Conservation (phyloP, 2,113 vertebrate species). For the Strigops habroptila region DNA sequence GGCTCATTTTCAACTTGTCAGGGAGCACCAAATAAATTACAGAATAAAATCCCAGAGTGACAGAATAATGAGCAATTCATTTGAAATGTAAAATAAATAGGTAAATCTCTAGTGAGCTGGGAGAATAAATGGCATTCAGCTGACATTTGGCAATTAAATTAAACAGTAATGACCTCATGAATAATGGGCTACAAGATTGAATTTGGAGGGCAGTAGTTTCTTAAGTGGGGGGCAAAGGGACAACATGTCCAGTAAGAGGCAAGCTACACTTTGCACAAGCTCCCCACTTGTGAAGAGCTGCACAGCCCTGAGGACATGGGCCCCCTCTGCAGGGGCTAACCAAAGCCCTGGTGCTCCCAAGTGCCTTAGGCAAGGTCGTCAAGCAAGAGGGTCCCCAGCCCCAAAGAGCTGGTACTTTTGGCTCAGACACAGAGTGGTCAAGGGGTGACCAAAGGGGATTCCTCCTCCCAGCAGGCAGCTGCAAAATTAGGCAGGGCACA, state of each 20-base stretch:
- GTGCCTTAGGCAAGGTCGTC: background rate
- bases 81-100: slow-evolving; percentile 80
- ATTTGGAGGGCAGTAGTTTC: slow-evolving; percentile 34
- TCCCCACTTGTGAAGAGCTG: background rate
- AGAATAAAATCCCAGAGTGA: slow-evolving; percentile 65
- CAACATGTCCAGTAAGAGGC: background rate
- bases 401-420: background rate
- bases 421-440: background rate
- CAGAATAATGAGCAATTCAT: slow-evolving; percentile 74
- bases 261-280: background rate
- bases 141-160: slow-evolving; percentile 78
- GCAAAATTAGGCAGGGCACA: background rate
- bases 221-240: background rate
- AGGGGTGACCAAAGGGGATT: background rate
- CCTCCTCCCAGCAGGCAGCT: background rate
- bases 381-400: background rate
- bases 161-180: slow-evolving; percentile 72
- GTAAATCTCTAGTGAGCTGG: slow-evolving; percentile 70
- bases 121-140: slow-evolving; percentile 70
- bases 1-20: slow-evolving; percentile 65
- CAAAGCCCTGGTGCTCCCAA: background rate
- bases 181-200: slow-evolving; percentile 33
- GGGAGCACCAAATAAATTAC: slow-evolving; percentile 68
- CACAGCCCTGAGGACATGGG: background rate
- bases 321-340: background rate